Evolutionary conservation across 1,140 invertebrate genomes (phyloP), one percentile per base, ranked within the genome.

Genomic region (Teleogryllus occipitalis): DNA sequence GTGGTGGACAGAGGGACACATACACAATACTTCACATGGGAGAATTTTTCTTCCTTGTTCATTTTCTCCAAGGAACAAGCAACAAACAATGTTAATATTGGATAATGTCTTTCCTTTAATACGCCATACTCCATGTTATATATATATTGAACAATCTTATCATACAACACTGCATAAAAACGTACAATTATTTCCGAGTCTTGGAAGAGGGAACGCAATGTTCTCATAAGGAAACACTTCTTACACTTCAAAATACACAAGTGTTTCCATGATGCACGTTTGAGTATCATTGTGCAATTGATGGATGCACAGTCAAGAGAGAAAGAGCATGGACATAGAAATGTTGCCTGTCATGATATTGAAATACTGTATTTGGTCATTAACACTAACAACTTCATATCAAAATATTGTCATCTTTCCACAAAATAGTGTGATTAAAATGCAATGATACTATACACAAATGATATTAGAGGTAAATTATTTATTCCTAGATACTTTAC

Each of bases 81-180:
- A 54, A 49, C 47, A 76, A 76, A 77, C 48, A 76, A 21, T 77
- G 47, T 48, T 77, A n/a, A 48, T 47, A 48, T 22, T 8, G 76
- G 76, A 48, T 47, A 5, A 77, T 27, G 48, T 77, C n/a, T 49
- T 77, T 77, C 48, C 22, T 77, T 47, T 49, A 54, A 47, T 48
- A 76, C 47, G 22, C 47, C 39, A 77, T 77, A 77, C 47, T 27
- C 21, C 27, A 15, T 77, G 48, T 49, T 47, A 77, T 77, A 49
- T n/a, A 77, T 54, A 65, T 10, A 65, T 7, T n/a, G 47, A 77
- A 77, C n/a, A 21, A 54, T 48, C 12, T 12, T 77, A 77, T 54
- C 47, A 77, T 77, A 77, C 76, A 49, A 77, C 76, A 77, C 22
- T 77, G 76, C 76, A 77, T 77, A 54, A 21, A 76, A 76, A 76